Evolutionary conservation across 2,888 invertebrate genomes (phyloP), one percentile per base, ranked within the genome.

Genomic region (Dryomyza anilis): DNA sequence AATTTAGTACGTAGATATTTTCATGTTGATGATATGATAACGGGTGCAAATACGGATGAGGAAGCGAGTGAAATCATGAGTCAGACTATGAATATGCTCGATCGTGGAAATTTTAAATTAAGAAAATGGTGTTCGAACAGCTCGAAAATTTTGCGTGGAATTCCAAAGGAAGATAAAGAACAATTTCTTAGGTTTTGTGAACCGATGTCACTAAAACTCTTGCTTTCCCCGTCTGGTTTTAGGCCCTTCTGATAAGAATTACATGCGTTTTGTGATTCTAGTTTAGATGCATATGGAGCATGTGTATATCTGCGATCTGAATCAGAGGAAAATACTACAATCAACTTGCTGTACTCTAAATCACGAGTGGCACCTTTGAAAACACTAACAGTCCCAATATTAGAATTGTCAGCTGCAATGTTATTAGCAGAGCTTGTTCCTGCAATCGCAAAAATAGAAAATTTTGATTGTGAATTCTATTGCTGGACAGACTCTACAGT

Each of bases 201-300:
- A 65, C 45, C 12, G 62, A 68, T 23, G 12, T 68, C 1, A 66
- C 62, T 1, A 66, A 68, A 50, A 53, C 66, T 0, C 43, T 66
- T 16, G 19, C 21, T 57, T 48, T 19, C 46, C 10, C 12, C 45
- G n/a, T 14, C 10, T 4, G n/a, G 10, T 2, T 66, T 65, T 91
- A 16, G 14, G 2, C 16, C 39, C 39, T 16, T 39, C 16, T 39
- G 33, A 2, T 19, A 33, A 21, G 60, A 67, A 48, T 33, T 69
- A 8, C 65, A 70, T 45, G 64, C 33, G 45, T 67, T 68, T 27
- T 66, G 67, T 21, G 66, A 64, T 16, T 63, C 66, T 2, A 69
- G 67, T 23, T 16, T 64, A 10, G 25, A 16, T 50, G 66, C 68
- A 1, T 67, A 63, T 55, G 68, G 64, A 21, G 62, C 63, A 14